Evolutionary conservation across 2,113 vertebrate genomes (phyloP).

Genomic region (Lipotes vexillifer): DNA sequence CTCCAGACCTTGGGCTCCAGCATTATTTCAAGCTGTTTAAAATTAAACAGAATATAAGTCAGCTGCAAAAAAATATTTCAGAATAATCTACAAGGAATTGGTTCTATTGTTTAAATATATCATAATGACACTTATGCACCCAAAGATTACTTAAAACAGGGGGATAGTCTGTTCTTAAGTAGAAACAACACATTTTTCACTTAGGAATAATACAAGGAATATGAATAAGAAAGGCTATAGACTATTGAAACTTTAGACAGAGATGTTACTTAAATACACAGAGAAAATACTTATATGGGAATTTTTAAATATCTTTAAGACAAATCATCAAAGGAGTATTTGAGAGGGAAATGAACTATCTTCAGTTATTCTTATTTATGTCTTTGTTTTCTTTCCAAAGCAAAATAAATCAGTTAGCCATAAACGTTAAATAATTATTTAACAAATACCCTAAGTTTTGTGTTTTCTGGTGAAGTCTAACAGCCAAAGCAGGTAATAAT

Average conservation of each 20-base stretch:
- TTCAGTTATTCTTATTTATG: neutral
- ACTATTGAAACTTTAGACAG: neutral
- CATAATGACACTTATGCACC: neutral
- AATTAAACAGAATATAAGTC: slow-evolving; percentile 77
- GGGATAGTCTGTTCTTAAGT: neutral
- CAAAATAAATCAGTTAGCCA: neutral
- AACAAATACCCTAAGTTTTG: neutral
- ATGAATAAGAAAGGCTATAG: neutral
- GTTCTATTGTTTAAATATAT: neutral
- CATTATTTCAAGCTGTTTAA: slow-evolving; percentile 96
- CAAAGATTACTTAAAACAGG: neutral
- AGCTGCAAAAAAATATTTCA: slow-evolving; percentile 66
- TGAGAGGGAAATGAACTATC: neutral
- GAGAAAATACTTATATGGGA: neutral
- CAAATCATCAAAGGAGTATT: neutral
- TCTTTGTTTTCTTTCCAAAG: neutral
- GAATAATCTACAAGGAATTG: slow-evolving; percentile 23
- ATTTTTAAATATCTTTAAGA: neutral
- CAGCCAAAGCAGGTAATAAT: neutral
- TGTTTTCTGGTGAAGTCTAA: neutral
- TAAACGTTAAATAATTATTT: neutral
- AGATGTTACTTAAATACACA: neutral
- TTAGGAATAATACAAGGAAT: neutral
- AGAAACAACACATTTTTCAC: neutral
- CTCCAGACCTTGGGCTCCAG: slow-evolving; percentile 96